A percentile compares a stretch with the other conserved stretches of the same genome.
Evolutionary conservation across 92 coral and sea anemone genomes (phyloP).

Genomic region (Palythoa caribaeorum): DNA sequence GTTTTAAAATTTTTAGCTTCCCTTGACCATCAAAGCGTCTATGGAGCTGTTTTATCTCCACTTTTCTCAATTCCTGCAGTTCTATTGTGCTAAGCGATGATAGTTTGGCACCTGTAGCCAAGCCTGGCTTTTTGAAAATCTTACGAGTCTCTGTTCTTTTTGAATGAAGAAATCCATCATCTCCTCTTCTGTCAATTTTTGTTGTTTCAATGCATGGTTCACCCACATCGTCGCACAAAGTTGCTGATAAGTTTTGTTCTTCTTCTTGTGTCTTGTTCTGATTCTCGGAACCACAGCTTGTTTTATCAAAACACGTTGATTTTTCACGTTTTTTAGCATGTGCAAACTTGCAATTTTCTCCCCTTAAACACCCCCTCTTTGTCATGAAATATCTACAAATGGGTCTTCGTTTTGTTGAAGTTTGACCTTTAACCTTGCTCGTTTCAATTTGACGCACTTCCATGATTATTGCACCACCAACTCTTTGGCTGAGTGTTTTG

Average conservation of each 20-base stretch:
- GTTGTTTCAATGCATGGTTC: constrained; percentile 8
- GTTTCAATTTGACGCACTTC: background rate
- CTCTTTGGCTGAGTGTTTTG: background rate
- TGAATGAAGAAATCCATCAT: background rate
- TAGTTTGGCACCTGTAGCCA: constrained; percentile 51
- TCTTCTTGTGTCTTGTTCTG: background rate
- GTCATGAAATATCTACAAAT: constrained; percentile 54
- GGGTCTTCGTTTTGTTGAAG: background rate
- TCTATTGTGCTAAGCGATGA: constrained; percentile 51
- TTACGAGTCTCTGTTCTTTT: background rate
- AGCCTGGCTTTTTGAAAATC: background rate
- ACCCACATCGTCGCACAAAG: constrained; percentile 13
- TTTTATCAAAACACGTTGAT: background rate
- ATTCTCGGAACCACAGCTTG: background rate
- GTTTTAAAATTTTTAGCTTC: constrained; percentile 45
- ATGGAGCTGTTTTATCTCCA: constrained; percentile 79
- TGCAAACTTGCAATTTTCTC: constrained; percentile 55
- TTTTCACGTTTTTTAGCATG: constrained; percentile 31
- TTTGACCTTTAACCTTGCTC: background rate
- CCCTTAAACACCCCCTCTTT: constrained; percentile 50
- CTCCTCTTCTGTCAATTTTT: background rate
- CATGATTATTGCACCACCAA: constrained; percentile 18
- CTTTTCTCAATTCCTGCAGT: constrained; percentile 60
- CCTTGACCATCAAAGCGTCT: constrained; percentile 73
- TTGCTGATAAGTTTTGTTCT: constrained; percentile 7